These are phyloP conservation scores for Cuniculus paca DNA, from an alignment of 2,797 vertebrate genomes.

Conservation along the genomic window DNA sequence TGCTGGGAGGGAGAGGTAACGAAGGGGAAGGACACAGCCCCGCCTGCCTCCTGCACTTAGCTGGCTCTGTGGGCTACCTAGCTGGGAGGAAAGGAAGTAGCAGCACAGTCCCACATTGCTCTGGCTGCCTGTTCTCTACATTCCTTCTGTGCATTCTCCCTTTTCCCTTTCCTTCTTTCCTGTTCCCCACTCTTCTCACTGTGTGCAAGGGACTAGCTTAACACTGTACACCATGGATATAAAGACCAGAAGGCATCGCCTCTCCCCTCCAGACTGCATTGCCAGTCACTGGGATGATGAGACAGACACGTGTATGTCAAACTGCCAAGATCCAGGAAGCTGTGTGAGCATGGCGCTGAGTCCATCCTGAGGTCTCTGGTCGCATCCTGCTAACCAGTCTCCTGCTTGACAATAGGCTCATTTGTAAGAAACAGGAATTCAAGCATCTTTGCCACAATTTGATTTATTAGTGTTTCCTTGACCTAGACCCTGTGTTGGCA, in stretches of 20 bases:
- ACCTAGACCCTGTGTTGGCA: not conserved
- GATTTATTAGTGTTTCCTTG: not conserved
- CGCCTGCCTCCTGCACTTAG: not conserved
- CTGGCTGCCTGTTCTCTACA: not conserved
- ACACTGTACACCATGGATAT: no score
- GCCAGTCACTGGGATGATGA: not conserved
- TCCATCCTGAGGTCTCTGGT: not conserved
- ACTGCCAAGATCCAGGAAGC: not conserved
- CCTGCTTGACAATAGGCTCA: not conserved
- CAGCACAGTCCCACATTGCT: not conserved
- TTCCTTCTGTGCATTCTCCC: no score
- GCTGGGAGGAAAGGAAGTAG: not conserved
- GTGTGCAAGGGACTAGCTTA: not conserved
- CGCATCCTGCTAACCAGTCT: not conserved
- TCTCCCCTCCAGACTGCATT: not conserved
- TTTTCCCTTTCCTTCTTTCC: not conserved
- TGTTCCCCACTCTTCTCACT: not conserved
- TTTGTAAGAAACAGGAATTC: not conserved
- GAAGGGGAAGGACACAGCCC: not conserved
- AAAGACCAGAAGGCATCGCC: fast-evolving
- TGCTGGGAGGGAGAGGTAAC: not conserved
- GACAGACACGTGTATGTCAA: not conserved
- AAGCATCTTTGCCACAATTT: not conserved
- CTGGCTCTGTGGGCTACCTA: not conserved
- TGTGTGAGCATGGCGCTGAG: not conserved